A percentile compares a stretch with the other conserved stretches of the same genome.
phyloP scores from a whole-genome alignment of 2,797 vertebrate genomes.

The Syngnathus acus region DNA sequence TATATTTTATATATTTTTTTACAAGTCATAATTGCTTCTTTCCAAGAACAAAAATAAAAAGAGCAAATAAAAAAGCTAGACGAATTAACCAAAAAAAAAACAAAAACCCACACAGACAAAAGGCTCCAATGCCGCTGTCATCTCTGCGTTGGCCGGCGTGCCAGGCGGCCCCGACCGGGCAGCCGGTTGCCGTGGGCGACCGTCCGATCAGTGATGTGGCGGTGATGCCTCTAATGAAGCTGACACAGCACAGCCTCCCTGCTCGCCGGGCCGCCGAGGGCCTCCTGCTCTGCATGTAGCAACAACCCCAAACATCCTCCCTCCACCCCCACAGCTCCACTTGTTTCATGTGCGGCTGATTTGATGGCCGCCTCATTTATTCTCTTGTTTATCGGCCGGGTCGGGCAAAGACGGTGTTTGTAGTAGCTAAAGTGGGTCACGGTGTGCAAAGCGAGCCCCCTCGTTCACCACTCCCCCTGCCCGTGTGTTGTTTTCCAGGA shows the following conservation, averaged over 20 bases:
- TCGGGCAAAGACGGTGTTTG: constrained; percentile 21
- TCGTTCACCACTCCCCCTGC: neutral
- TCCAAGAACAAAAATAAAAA: neutral
- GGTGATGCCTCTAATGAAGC: constrained; percentile 74
- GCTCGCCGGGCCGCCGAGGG: constrained; percentile 40
- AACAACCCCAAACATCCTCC: neutral
- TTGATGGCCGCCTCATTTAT: constrained; percentile 47
- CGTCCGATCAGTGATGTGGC: constrained; percentile 67
- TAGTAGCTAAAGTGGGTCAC: constrained; percentile 48
- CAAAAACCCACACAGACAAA: neutral
- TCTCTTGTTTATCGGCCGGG: constrained; percentile 23
- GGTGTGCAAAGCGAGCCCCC: constrained; percentile 18
- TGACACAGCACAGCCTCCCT: constrained; percentile 69
- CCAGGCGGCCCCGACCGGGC: constrained; percentile 28
- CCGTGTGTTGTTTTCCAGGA: constrained; percentile 54
- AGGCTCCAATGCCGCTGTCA: neutral
- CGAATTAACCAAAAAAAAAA: neutral
- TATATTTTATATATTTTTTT: neutral
- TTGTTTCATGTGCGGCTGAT: constrained; percentile 43
- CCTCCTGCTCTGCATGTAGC: constrained; percentile 6
- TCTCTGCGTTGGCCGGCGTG: constrained; percentile 1
- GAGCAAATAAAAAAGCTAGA: neutral
- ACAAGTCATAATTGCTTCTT: neutral
- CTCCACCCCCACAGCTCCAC: constrained; percentile 16
- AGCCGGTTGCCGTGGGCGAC: constrained; percentile 58